A percentile compares a stretch with the other conserved stretches of the same genome.
Evolutionary conservation across 2,797 vertebrate species (phyloP).

Genomic region (Arnoldichthys spilopterus): DNA sequence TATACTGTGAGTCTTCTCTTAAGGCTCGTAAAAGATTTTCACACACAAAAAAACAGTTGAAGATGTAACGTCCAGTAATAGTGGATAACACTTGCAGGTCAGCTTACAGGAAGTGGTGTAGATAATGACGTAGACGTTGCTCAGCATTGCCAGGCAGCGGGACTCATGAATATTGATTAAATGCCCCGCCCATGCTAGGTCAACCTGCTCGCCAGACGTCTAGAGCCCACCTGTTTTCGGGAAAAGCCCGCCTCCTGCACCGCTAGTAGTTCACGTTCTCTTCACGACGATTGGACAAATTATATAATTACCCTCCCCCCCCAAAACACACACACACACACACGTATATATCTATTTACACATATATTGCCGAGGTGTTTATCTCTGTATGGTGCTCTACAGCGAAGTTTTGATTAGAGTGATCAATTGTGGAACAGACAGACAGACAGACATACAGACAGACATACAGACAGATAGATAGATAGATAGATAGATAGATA

Average conservation of each 20-base stretch:
- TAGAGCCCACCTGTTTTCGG: background rate
- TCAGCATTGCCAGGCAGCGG: slow-evolving; percentile 16
- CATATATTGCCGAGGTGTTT: too few relatives aligned
- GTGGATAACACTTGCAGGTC: background rate
- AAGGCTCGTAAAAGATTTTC: background rate
- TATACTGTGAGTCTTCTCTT: too few relatives aligned
- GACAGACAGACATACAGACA: too few relatives aligned
- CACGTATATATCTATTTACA: too few relatives aligned
- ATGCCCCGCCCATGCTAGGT: slow-evolving; percentile 50
- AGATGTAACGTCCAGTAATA: background rate
- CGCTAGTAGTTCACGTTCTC: background rate
- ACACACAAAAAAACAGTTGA: background rate
- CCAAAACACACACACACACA: too few relatives aligned
- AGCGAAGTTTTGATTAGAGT: too few relatives aligned
- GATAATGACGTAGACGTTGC: slow-evolving; percentile 44
- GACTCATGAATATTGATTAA: slow-evolving; percentile 3
- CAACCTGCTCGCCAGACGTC: slow-evolving; percentile 40
- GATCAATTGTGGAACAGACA: too few relatives aligned
- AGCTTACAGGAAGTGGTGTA: background rate
- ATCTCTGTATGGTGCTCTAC: too few relatives aligned
- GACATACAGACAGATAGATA: too few relatives aligned
- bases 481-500: too few relatives aligned
- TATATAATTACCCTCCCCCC: too few relatives aligned
- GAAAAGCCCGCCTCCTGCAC: background rate
- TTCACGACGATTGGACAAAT: background rate